Evolutionary conservation across 2,888 invertebrate genomes (phyloP).

Genomic region (Tinea semifulvella): DNA sequence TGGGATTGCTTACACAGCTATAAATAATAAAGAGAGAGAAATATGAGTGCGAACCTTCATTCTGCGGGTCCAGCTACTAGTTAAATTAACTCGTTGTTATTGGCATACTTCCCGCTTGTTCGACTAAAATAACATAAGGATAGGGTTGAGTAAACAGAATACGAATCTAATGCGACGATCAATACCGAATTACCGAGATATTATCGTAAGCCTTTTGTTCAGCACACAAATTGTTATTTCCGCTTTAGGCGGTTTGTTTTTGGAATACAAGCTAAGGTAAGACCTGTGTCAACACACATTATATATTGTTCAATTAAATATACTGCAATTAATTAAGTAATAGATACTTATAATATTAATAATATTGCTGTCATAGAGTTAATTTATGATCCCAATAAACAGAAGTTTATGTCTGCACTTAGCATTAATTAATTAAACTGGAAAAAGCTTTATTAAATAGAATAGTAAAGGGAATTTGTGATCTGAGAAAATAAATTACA

Average conservation of each 20-base stretch:
- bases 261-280: neutral
- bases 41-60: conserved; percentile 47
- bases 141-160: conserved; percentile 23
- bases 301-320: conserved; percentile 2
- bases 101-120: conserved; percentile 48
- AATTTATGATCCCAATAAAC: too few relatives aligned
- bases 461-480: neutral
- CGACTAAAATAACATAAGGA: conserved; percentile 31
- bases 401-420: neutral
- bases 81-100: conserved; percentile 56
- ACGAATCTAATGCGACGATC: conserved; percentile 22
- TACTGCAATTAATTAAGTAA: neutral
- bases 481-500: conserved; percentile 12
- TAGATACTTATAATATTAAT: too few relatives aligned
- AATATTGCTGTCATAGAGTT: too few relatives aligned
- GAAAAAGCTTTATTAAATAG: conserved; percentile 2
- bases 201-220: conserved; percentile 13
- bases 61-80: conserved; percentile 33
- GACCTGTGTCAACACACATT: neutral
- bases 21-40: conserved; percentile 58
- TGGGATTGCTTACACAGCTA: conserved; percentile 43
- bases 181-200: conserved; percentile 17
- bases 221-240: conserved; percentile 11
- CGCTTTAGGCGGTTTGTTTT: conserved; percentile 9
- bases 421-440: conserved; percentile 2